Base-by-base conservation (phyloP, 2,888 invertebrate species). In the Acronicta aceris region DNA sequence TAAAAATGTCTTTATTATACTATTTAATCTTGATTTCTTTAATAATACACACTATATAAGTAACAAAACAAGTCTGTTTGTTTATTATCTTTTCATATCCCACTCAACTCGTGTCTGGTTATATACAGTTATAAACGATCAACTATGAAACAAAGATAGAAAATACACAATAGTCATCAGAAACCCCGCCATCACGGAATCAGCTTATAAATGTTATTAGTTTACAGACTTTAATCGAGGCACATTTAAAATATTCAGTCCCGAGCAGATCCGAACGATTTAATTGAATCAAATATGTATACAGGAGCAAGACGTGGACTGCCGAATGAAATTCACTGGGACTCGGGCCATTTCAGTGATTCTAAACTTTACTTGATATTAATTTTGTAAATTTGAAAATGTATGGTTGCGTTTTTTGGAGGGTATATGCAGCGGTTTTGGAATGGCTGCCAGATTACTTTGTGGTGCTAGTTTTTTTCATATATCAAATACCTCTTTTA, bases 251-350 rank as follows among this genome's bases (percentile, higher is more conserved):
- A 78, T 71, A 78, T 78, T 73, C 73, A 71, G 62, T n/a, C 3
- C 6, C 45, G 42, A 64, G 57, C 40, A 57, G 56, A 68, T 72
- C 49, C 56, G 62, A 41, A 47, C 40, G 68, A 55, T 61, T 78
- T 81, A 77, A 81, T 81, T 81, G 73, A 79, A 78, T 79, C 64
- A 71, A 79, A 78, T 76, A 76, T 74, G 72, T 72, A 71, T 60
- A 69, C 59, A 54, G 58, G 50, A 45, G 48, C 53, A 56, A 55
- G 49, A 59, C 52, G 52, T 46, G 42, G 50, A 50, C 59, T 30
- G 58, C 40, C 42, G 36, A 45, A 62, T 50, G 62, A 56, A 69
- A 60, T 51, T 65, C 57, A 40, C 58, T 33, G 62, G 55, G 50
- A 61, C 58, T 58, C 38, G 42, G 66, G 71, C 74, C 72, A 76